Evolutionary conservation across 2,888 invertebrate genomes (phyloP), one percentile per base, ranked within the genome.

Genomic region (Lucinisca nassula): DNA sequence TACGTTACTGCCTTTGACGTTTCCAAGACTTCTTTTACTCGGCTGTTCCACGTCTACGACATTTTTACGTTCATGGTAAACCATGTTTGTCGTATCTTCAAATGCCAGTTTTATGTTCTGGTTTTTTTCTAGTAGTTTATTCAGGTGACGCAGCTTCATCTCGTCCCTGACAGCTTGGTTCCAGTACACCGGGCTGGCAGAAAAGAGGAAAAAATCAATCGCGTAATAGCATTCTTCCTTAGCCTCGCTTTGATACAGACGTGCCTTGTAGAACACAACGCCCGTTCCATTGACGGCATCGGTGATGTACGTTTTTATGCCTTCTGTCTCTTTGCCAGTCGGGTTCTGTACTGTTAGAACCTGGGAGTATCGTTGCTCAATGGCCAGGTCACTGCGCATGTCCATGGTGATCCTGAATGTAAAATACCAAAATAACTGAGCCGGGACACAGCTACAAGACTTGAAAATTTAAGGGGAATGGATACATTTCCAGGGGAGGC

Each of bases 1-100:
- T 17, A 40, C 61, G 17, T 82, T 86, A 3, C 49, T 35, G 1
- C 85, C 85, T 0, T 27, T 67, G 6, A 86, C 75, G 35, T 82
- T 58, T 27, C n/a, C 21, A 27, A 78, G 82, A n/a, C 82, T 78
- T 38, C 49, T 30, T 0, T 45, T 24, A 30, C 17, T 37, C 17
- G 12, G 24, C 2, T 70, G 51, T 30, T 49, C 79, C 21, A 72
- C 72, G 21, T 51, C 51, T 21, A n/a, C 51, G 4, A 51, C 12
- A 30, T 21, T 51, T n/a, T 51, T 51, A 10, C 3, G 10, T 51
- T 51, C 51, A 21, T 51, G 17, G 21, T 51, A n/a, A 51, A 51
- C 21, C 51, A 51, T 14, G 10, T 51, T n/a, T 8, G 12, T 51
- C 21, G 51, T 21, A 21, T 51, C 51, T 51, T 51, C 51, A 51